Conservation (phyloP, 1,140 invertebrate genomes). For the Drosophila jambulina region DNA sequence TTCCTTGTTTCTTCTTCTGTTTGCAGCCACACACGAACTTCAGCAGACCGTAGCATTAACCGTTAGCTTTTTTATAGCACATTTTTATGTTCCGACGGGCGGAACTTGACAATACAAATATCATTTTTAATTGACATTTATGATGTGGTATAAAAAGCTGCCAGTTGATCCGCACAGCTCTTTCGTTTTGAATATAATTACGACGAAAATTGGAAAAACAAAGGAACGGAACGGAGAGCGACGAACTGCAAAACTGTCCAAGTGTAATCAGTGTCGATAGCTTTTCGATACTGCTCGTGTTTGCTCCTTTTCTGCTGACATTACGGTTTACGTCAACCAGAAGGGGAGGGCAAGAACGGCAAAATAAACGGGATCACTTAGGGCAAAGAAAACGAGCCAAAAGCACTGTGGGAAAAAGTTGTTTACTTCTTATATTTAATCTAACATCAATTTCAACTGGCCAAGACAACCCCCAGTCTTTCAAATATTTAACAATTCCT, state of each 20-base stretch:
- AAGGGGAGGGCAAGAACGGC: slow-evolving; percentile 19
- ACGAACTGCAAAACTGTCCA: slow-evolving; percentile 14
- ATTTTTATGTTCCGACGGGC: slow-evolving; percentile 64
- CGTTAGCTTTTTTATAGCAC: slow-evolving; percentile 78
- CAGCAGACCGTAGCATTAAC: slow-evolving; percentile 80
- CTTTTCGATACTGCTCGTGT: slow-evolving; percentile 23
- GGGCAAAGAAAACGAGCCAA: slow-evolving; percentile 2
- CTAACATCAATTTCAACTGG: no score
- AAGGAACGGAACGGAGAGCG: slow-evolving; percentile 12
- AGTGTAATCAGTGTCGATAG: slow-evolving; percentile 5
- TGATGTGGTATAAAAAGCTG: slow-evolving; percentile 47
- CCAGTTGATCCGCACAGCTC: slow-evolving; percentile 19
- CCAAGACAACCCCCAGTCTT: background rate
- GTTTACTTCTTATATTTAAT: background rate
- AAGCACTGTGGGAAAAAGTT: slow-evolving; percentile 2
- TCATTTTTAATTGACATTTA: slow-evolving; percentile 79
- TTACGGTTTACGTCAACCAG: slow-evolving; percentile 32
- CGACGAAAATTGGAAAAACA: slow-evolving; percentile 17
- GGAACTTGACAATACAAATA: slow-evolving; percentile 70
- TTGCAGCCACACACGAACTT: slow-evolving; percentile 73
- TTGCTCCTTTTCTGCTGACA: slow-evolving; percentile 54
- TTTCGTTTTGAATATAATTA: slow-evolving; percentile 34
- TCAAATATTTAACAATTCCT: background rate
- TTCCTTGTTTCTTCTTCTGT: slow-evolving; percentile 34
- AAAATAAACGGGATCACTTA: slow-evolving; percentile 65